Evolutionary conservation across 2,797 vertebrate genomes (phyloP), one percentile per base, ranked within the genome.

Genomic region (Caiman crocodilus): DNA sequence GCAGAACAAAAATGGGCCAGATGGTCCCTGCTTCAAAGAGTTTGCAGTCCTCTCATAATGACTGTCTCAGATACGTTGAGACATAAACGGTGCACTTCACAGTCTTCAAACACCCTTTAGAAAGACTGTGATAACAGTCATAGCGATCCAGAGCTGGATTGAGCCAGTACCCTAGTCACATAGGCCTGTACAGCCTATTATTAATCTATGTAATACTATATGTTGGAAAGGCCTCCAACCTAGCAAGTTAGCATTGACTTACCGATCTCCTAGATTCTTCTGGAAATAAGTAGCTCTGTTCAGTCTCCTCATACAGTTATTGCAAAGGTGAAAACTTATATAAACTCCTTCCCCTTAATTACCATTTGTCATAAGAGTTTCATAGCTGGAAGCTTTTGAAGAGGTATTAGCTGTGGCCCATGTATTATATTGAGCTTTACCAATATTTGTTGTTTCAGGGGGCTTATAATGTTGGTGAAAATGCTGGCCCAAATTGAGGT

Each of bases 381-480:
- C 4, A 3, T 26, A 69, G 74, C 60, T 61, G 58, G 65, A 63
- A 75, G 50, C 65, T 87, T 56, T 30, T 28, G 67, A 75, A 85
- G 42, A 59, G 30, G 25, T 4, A 30, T 90, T 61, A 81, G 78
- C 64, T 69, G 79, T 57, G 84, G 58, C 69, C 23, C 26, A 1
- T 75, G 42, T 67, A 18, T 84, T 87, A n/a, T 28, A 55, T 57
- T 82, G 89, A 82, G 73, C 77, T 92, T 60, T 87, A 86, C 56
- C 60, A 61, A 2, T 74, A 91, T 88, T 69, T 64, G 64, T 81
- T 17, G 67, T 94, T 93, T 90, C 79, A 86, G 58, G 82, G 90
- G 67, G 82, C 79, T 91, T 94, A 87, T 86, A 76, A 28, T 84
- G 90, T 69, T 87, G 82, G 56, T 87, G 80, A 82, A 96, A 91